These are phyloP conservation scores for Pelagia noctiluca DNA, from an alignment of 30 jellyfish, hydroid and myxozoan species.

Conservation along the genomic window DNA sequence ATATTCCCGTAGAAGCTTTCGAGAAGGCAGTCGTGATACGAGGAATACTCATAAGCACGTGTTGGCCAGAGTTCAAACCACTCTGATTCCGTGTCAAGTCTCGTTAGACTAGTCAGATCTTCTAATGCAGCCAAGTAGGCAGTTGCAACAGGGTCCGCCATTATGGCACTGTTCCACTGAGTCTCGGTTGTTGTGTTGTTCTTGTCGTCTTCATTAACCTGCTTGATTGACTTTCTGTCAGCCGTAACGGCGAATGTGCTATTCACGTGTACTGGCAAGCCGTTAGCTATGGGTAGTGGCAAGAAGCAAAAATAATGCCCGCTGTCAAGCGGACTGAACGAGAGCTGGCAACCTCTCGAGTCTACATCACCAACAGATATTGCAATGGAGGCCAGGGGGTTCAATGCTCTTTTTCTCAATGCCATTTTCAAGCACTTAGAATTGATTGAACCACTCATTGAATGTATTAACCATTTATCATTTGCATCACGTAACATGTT, in stretches of 20 bases:
- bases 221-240: constrained; percentile 53
- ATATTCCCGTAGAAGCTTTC: constrained; percentile 6
- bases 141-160: constrained; percentile 50
- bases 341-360: not conserved
- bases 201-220: constrained; percentile 52
- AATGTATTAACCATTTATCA: constrained; percentile 19
- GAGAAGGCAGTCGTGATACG: not conserved
- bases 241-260: constrained; percentile 76
- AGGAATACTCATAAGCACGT: not conserved
- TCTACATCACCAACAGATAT: not conserved
- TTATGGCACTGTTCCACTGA: constrained; percentile 39
- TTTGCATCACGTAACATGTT: not conserved
- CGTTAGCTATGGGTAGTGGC: constrained; percentile 72
- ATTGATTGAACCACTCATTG: constrained; percentile 14
- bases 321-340: not conserved
- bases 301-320: constrained; percentile 72
- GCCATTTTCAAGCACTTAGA: constrained; percentile 39
- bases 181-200: not conserved
- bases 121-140: constrained; percentile 31
- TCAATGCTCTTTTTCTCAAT: not conserved
- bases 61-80: constrained; percentile 57
- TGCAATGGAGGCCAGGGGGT: constrained; percentile 59
- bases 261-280: constrained; percentile 80
- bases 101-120: constrained; percentile 1
- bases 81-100: not conserved